Base-by-base conservation (phyloP, 1,140 invertebrate species). In the Pseudomyrmex gracilis region DNA sequence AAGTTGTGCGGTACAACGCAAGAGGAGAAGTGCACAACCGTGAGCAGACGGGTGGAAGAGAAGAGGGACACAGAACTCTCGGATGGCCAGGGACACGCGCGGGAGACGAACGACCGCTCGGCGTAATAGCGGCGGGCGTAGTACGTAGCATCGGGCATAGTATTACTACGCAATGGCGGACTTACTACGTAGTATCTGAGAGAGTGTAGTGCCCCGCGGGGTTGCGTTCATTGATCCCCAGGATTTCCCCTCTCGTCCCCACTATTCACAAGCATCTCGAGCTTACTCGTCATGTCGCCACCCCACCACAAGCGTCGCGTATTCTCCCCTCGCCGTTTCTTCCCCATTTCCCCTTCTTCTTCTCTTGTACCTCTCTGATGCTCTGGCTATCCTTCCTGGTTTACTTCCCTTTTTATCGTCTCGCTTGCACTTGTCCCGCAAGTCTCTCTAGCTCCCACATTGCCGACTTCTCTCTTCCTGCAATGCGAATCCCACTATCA, bases 141-240 rank as follows among this genome's bases (percentile, higher is more conserved):
- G 86, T 88, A 87, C 87, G 87, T 88, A 82, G 82, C 82, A 20
- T 60, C 85, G 63, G 83, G 85, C 85, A 88, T 88, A 88, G 87
- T 88, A 88, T 85, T 89, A 89, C 88, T 89, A 89, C 88, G 87
- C 87, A 88, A 83, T 80, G 74, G 84, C 84, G 78, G 85, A 84
- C 85, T 80, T 89, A 89, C 87, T 87, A 90, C 89, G 89, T 88
- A 90, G 88, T 90, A 90, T 88, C 89, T 85, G 82, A 88, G 84
- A 90, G 89, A 89, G 84, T 86, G 85, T 90, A 90, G 82, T 87
- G 89, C 90, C 87, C 87, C 87, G 90, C 86, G 78, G 90, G 90
- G 90, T 88, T 89, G 88, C 91, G 90, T 92, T 90, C 91, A 92
- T 92, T 92, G 91, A 92, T 92, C 90, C 85, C 89, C 86, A 68